Conservation (phyloP, 2,797 vertebrate species). For the Loriculus beryllinus region DNA sequence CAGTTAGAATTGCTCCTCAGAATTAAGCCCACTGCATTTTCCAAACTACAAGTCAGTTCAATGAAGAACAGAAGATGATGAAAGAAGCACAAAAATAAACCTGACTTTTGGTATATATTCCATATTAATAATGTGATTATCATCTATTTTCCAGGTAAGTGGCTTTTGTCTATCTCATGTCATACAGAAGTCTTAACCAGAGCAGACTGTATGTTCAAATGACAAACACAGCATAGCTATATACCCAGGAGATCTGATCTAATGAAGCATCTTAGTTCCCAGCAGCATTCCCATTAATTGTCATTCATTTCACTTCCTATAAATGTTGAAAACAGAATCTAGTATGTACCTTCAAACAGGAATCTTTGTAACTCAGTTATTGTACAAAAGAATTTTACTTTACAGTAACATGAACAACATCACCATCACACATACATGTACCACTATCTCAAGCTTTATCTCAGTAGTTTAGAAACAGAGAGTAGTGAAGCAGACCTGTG, state of each 20-base stretch:
- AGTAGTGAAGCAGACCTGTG: background rate
- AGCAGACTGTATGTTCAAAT: background rate
- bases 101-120: background rate
- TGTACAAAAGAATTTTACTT: background rate
- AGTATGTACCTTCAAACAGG: background rate
- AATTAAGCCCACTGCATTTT: background rate
- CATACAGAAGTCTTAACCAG: background rate
- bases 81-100: background rate
- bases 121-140: background rate
- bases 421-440: accelerated
- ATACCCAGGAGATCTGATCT: background rate
- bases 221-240: background rate
- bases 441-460: background rate
- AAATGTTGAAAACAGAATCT: background rate
- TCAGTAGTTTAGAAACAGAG: background rate
- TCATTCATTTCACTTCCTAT: background rate
- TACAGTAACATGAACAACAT: background rate
- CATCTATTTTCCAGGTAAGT: background rate
- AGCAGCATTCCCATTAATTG: background rate
- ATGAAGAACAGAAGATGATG: background rate
- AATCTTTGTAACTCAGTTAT: background rate
- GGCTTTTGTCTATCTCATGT: background rate
- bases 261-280: background rate
- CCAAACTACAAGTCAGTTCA: background rate
- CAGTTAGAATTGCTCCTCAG: background rate